Conservation (phyloP, 92 coral and sea anemone species). For the Micromussa lordhowensis region DNA sequence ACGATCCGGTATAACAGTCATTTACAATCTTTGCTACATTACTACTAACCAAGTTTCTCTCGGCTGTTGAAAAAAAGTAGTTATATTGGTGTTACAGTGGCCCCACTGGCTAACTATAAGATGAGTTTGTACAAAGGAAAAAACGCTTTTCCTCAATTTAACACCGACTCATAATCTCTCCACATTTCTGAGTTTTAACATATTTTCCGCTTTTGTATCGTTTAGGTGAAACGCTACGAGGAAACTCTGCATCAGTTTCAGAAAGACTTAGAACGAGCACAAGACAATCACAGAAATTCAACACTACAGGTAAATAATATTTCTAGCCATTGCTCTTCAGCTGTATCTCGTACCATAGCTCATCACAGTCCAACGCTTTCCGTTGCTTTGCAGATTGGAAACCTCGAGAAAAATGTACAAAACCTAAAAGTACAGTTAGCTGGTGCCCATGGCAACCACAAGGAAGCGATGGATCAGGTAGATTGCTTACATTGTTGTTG, state of each 20-base stretch:
- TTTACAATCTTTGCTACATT: too few species aligned
- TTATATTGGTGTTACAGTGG: too few species aligned
- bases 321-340: background rate
- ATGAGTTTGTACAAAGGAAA: background rate
- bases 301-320: conserved; percentile 73
- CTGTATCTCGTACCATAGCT: background rate
- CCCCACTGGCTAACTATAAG: too few species aligned
- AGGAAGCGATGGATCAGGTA: conserved; percentile 97
- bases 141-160: background rate
- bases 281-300: conserved; percentile 76
- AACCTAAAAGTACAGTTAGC: conserved; percentile 89
- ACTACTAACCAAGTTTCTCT: too few species aligned
- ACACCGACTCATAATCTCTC: background rate
- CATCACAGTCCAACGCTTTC: background rate
- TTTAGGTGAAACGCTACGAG: conserved; percentile 90
- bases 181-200: too few species aligned
- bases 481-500: background rate
- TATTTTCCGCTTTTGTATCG: background rate
- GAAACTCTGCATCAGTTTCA: conserved; percentile 92
- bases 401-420: conserved; percentile 86
- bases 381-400: conserved; percentile 68
- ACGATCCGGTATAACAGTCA: too few species aligned
- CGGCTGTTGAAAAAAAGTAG: too few species aligned
- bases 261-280: conserved; percentile 83
- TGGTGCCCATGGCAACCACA: conserved; percentile 92